Conservation (phyloP, 2,888 invertebrate genomes). For the Drosophila kokeensis region DNA sequence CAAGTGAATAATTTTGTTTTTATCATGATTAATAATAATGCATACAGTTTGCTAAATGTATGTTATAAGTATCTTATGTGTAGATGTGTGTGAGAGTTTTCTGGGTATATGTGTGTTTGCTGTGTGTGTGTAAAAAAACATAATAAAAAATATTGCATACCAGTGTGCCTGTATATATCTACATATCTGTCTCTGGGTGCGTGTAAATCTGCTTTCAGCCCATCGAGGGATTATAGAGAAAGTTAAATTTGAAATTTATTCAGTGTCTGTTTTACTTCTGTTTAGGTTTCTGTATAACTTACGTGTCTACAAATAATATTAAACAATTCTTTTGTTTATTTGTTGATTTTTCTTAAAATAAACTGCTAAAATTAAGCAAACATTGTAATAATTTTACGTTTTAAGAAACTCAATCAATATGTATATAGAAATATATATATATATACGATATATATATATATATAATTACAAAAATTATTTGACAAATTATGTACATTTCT, state of each 20-base stretch:
- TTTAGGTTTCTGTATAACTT: constrained; percentile 25
- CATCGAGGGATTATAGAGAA: constrained; percentile 30
- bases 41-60: constrained; percentile 56
- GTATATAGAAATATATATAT: constrained; percentile 54
- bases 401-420: constrained; percentile 64
- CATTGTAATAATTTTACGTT: constrained; percentile 64
- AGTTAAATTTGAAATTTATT: constrained; percentile 21
- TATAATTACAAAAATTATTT: constrained; percentile 79
- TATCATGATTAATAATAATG: constrained; percentile 57
- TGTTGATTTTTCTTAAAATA: constrained; percentile 21
- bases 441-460: constrained; percentile 28
- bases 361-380: constrained; percentile 69
- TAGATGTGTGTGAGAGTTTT: constrained; percentile 31
- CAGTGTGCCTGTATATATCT: constrained; percentile 30
- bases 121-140: constrained; percentile 38
- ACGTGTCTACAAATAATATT: constrained; percentile 40
- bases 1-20: constrained; percentile 26
- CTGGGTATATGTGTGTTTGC: constrained; percentile 27
- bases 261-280: constrained; percentile 7
- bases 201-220: constrained; percentile 20
- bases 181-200: constrained; percentile 21
- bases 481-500: constrained; percentile 68
- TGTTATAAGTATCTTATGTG: constrained; percentile 39
- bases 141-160: constrained; percentile 71
- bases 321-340: constrained; percentile 37